A percentile compares a stretch with the other conserved stretches of the same genome.
Evolutionary conservation across 1,140 invertebrate genomes (phyloP).

Genomic region (Homarus americanus): DNA sequence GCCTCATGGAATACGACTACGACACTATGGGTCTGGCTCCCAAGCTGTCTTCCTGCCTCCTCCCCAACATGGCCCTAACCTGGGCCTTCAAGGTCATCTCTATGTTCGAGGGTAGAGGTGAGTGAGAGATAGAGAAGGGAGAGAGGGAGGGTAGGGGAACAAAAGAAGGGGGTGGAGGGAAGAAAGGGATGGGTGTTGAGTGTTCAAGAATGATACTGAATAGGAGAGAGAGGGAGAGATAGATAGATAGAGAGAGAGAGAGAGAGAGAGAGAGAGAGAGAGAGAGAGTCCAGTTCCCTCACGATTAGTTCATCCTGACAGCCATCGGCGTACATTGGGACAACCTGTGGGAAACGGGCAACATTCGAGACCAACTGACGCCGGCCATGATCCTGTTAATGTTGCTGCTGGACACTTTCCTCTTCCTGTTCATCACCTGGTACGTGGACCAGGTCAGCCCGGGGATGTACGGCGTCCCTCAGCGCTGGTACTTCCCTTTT

Average conservation of each 20-base stretch:
- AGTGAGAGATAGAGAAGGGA: constrained; percentile 46
- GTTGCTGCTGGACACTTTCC: constrained; percentile 65
- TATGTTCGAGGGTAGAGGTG: constrained; percentile 74
- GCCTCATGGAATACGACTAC: constrained; percentile 66
- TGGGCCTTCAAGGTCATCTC: constrained; percentile 71
- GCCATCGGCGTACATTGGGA: constrained; percentile 63
- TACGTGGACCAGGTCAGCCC: constrained; percentile 84
- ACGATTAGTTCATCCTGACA: constrained; percentile 81
- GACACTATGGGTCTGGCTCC: constrained; percentile 51
- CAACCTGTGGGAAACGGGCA: constrained; percentile 70
- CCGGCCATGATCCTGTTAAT: constrained; percentile 71
- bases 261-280: constrained; percentile 50
- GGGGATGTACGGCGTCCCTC: constrained; percentile 81
- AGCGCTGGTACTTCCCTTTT: constrained; percentile 80
- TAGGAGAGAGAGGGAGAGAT: neutral
- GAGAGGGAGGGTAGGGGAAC: neutral
- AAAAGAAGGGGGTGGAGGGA: neutral
- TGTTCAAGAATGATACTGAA: too few relatives aligned
- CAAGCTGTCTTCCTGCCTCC: constrained; percentile 67
- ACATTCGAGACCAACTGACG: constrained; percentile 65
- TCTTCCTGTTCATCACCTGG: constrained; percentile 79
- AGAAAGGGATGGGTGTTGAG: too few relatives aligned
- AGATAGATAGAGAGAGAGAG: too few relatives aligned
- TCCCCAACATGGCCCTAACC: constrained; percentile 73
- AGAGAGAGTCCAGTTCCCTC: too few relatives aligned